These are phyloP conservation scores for Emydocephalus ijimae DNA, from an alignment of 2,113 vertebrate genomes.

Conservation along the genomic window DNA sequence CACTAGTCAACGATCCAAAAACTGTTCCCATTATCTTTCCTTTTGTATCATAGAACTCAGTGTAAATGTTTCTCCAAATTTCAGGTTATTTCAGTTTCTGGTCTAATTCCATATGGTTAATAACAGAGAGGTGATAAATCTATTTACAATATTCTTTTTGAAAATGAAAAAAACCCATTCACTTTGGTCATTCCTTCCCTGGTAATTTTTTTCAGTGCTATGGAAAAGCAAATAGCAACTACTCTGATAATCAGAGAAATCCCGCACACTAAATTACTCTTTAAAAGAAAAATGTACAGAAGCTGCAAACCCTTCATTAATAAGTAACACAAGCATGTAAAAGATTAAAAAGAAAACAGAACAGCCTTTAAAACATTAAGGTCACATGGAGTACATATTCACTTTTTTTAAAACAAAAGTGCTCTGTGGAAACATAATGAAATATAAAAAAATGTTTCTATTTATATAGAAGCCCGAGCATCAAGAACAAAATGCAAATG, in stretches of 20 bases:
- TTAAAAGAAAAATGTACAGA: background rate
- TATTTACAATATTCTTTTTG: background rate
- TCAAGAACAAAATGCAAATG: background rate
- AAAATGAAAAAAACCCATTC: background rate
- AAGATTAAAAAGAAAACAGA: background rate
- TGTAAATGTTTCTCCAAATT: background rate
- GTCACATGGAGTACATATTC: background rate
- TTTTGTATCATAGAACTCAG: background rate
- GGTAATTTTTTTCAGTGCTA: background rate
- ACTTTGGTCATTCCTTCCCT: background rate
- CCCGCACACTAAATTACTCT: conserved; percentile 8
- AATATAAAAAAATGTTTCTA: background rate
- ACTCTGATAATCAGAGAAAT: background rate
- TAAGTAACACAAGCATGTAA: background rate
- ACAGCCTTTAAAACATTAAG: background rate
- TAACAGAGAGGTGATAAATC: background rate
- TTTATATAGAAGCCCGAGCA: background rate
- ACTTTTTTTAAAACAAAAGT: background rate
- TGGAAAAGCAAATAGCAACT: background rate
- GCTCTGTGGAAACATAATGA: background rate
- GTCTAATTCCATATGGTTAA: background rate
- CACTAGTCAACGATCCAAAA: background rate
- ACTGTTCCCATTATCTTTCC: background rate
- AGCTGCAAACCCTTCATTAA: background rate
- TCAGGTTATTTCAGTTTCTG: background rate